Conservation (phyloP, 2,113 vertebrate species). For the Noctilio leporinus region DNA sequence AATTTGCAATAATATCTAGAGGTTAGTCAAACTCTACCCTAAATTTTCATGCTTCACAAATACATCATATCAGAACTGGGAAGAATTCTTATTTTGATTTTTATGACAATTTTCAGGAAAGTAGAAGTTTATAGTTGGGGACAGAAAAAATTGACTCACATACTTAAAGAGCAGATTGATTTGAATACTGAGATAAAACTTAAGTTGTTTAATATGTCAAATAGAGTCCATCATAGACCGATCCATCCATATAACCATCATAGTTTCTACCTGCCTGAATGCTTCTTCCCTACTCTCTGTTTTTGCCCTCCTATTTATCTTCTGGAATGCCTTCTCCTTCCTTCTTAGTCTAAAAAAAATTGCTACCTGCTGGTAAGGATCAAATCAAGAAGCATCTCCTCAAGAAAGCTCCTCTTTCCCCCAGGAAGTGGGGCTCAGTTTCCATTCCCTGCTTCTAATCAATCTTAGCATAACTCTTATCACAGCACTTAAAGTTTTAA, state of each 20-base stretch:
- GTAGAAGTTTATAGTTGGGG: not conserved
- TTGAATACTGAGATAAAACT: not conserved
- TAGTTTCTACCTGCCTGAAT: not conserved
- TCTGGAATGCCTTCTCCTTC: not conserved
- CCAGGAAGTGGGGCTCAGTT: not conserved
- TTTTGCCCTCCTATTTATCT: not conserved
- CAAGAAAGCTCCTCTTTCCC: not conserved
- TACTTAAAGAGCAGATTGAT: not conserved
- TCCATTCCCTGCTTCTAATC: not conserved
- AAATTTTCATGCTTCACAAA: not conserved
- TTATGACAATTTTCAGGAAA: not conserved
- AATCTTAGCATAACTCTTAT: not conserved
- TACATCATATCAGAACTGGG: not conserved
- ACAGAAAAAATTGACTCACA: not conserved
- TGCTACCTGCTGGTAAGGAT: not conserved
- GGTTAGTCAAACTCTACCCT: not conserved
- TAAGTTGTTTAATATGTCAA: not conserved
- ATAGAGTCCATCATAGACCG: rapidly evolving
- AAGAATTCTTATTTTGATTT: not conserved
- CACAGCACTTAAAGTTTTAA: not conserved
- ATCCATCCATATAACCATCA: not conserved
- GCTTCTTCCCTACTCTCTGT: not conserved
- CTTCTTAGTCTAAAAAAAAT: not conserved
- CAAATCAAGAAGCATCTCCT: not conserved
- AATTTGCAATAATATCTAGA: conserved; percentile 12